Base-by-base conservation (phyloP, 2,888 invertebrate species). In the Drosophila gaucha region DNA sequence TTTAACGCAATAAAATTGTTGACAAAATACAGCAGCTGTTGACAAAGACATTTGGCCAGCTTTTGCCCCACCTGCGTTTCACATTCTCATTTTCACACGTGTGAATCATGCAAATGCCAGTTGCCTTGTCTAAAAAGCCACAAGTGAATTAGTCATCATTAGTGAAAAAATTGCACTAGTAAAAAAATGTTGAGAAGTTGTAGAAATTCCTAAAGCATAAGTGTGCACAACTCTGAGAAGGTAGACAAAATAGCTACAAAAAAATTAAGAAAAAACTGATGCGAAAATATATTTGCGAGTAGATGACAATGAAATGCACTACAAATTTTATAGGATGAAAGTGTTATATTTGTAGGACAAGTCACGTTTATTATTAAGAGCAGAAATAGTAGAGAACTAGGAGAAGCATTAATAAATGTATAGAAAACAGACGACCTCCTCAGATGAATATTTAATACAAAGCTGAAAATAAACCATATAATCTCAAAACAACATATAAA, bases 121-220 rank as follows among this genome's bases (percentile, higher is more conserved):
- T 52, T 55, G 44, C 36, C 44, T 50, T 46, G 66, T 59, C 60
- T 35, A 49, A 59, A 64, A 65, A 50, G 51, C 59, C 58, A 39
- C 65, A 72, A 67, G 64, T 67, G 82, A 70, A 68, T 84, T 84
- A 84, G 87, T 84, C 84, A 84, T 84, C 86, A 82, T 70, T 73
- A 49, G 67, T 73, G 67, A 85, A 84, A n/a, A 84, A 79, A 82
- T 70, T 74, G 69, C 75, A 68, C 70, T 78, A 75, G 76, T 67
- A 60, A 74, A 77, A 70, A 79, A 72, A 60, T 38, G 66, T 54
- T 41, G 58, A 68, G 65, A 60, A 56, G 57, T 56, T 46, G 70
- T 58, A 59, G 68, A 67, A 79, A 86, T 84, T 84, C 86, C 86
- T 71, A 24, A 75, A 44, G 77, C 79, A 86, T 84, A 84, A 84